Base-by-base conservation (phyloP, 1,140 invertebrate genomes). In the Lucilia cuprina region DNA sequence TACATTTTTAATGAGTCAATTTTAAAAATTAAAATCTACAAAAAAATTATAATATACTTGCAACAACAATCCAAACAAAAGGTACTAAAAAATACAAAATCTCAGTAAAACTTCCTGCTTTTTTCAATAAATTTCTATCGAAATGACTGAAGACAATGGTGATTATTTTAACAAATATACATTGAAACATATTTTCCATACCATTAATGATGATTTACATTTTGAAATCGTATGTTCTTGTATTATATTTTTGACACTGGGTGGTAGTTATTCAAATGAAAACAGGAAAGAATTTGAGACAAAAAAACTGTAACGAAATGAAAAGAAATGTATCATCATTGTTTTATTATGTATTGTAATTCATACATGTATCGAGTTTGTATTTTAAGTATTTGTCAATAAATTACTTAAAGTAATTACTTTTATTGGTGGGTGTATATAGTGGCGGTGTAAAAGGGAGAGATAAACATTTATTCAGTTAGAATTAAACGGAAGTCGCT, bases 1-100 rank as follows among this genome's bases (percentile, higher is more conserved):
- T 70, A 70, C 65, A 70, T 70, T 70, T 70, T 70, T 70, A 70
- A 70, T 70, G 65, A 70, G n/a, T 12, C 60, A 70, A 70, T 70
- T 70, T 70, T 70, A 70, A 10, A 10, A 70, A 70, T 70, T 21
- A 70, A 70, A 70, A 70, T 17, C 50, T 17, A 14, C 50, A 60
- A 60, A 60, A 12, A 60, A 17, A 17, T 7, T 60, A 60, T 5
- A 17, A 10, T 60, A 60, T 12, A 70, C 17, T 70, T 70, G 19
- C 5, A 70, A 70, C 19, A 21, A 10, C n/a, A 70, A 21, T 21
- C 2, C 7, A 70, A 70, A 21, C 8, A 70, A 70, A 19, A 21
- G 19, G 1, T 65, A n/a, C 5, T 7, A 70, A 70, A 70, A 70
- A 70, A 70, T 21, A 19, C 50, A 60, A 5, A 60, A 60, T 60